Evolutionary conservation across 2,888 invertebrate genomes (phyloP), one percentile per base, ranked within the genome.

Genomic region (Spodoptera picta): DNA sequence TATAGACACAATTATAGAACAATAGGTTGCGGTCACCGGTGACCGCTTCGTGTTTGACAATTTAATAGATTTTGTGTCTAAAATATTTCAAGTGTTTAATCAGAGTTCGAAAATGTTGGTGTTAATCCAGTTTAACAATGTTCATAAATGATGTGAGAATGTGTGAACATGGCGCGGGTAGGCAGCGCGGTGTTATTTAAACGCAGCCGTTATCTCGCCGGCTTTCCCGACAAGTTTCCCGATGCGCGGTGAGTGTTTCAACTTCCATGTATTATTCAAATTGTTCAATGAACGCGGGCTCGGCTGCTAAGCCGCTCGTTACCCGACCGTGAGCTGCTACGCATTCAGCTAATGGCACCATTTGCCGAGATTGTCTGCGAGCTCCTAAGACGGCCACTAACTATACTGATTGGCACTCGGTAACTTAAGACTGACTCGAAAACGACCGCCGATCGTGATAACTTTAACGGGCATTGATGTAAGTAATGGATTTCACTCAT

Each of bases 231-330:
- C 56, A 67, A 69, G 51, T 73, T 70, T 70, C 49, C 48, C 54
- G 60, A 70, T 72, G 62, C 65, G 74, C 79, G 79, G 76, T 77
- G 80, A 79, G 69, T 85, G 84, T 88, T 88, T 87, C 73, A 69
- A 73, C 55, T 69, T 69, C 61, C 88, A 90, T 91, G 88, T 90
- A 89, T 91, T 90, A 92, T 91, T 91, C 90, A 92, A 89, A 90
- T 87, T 82, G 87, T 83, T 87, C 86, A 87, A 86, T 88, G 88
- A 88, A 88, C 84, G 80, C 80, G 80, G 68, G 69, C 72, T 72
- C 69, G 73, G 77, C 70, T 63, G 73, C 69, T 80, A 75, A 85
- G 83, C 80, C 81, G 69, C 81, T 86, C 85, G 85, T 85, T 87
- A 86, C 85, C 75, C 64, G 69, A 78, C 75, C 69, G 75, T 70